Percentiles rank a stretch among this genome's conserved stretches.
Evolutionary conservation across 2,113 vertebrate species (phyloP).

Genomic region (Ceuthmochares aereus): DNA sequence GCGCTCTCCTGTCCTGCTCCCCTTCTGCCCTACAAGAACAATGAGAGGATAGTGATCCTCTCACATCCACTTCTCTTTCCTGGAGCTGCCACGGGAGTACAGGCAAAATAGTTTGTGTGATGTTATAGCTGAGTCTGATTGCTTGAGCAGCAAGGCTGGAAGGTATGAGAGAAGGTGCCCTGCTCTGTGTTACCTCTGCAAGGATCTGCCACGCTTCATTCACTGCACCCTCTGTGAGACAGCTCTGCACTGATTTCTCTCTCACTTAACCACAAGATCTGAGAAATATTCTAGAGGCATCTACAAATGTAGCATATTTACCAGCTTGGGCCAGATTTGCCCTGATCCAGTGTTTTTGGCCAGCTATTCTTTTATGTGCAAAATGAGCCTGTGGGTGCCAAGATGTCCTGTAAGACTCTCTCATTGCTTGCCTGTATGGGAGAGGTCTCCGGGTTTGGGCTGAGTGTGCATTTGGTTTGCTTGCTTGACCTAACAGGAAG

Average conservation of each 20-base stretch:
- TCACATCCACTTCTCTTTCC: not conserved
- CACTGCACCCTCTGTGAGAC: not conserved
- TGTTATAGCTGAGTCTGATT: no score
- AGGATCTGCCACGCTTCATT: not conserved
- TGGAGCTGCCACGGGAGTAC: not conserved
- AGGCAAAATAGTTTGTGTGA: not conserved
- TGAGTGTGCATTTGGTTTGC: not conserved
- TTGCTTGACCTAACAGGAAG: not conserved
- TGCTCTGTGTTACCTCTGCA: not conserved
- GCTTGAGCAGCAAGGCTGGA: not conserved
- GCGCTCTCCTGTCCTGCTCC: not conserved
- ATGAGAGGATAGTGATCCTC: not conserved
- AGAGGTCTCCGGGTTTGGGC: not conserved
- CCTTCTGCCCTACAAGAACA: not conserved
- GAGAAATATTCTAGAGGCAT: not conserved
- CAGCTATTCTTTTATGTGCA: not conserved
- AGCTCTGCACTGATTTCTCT: not conserved
- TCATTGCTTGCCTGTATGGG: not conserved
- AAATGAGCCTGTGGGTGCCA: not conserved
- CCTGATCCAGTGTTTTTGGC: not conserved
- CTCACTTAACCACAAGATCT: not conserved
- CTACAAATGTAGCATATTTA: not conserved
- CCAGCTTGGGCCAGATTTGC: not conserved
- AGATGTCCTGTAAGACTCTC: not conserved
- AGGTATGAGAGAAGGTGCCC: not conserved